Percentiles rank a stretch among this genome's conserved stretches.
phyloP scores from a whole-genome alignment of 2,113 vertebrate species.

The Calyptommatus sinebrachiatus region DNA sequence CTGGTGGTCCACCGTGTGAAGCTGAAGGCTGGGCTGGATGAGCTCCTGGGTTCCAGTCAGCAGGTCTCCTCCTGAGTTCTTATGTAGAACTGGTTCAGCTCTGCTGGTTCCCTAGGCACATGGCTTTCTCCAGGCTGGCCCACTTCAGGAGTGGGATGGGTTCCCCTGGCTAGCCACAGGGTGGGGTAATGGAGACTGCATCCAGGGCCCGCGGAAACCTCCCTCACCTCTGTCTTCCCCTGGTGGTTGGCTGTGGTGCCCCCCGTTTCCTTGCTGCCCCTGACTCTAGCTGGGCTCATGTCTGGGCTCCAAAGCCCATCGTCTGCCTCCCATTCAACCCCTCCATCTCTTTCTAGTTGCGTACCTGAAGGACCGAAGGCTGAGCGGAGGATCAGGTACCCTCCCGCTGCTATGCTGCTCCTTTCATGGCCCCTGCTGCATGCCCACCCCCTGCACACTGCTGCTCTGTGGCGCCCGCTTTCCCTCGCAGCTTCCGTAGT shows the following conservation, averaged over 20 bases:
- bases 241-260: neutral
- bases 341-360: slow-evolving; percentile 85
- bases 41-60: too few relatives aligned
- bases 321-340: slow-evolving; percentile 53
- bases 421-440: neutral
- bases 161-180: too few relatives aligned
- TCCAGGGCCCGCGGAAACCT: neutral
- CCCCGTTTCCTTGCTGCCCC: neutral
- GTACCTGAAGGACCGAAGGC: slow-evolving; percentile 97
- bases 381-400: slow-evolving; percentile 97
- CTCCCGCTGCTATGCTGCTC: slow-evolving; percentile 18
- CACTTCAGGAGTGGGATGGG: too few relatives aligned
- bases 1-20: too few relatives aligned
- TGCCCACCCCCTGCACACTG: neutral
- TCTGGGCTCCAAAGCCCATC: slow-evolving; percentile 15
- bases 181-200: too few relatives aligned
- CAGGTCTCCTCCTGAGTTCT: too few relatives aligned
- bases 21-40: too few relatives aligned
- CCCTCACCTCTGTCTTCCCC: neutral
- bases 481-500: neutral
- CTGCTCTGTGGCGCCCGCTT: slow-evolving; percentile 44
- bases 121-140: too few relatives aligned
- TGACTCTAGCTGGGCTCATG: neutral
- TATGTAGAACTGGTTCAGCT: too few relatives aligned
- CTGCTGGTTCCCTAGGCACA: too few relatives aligned